Percentiles rank a stretch among this genome's conserved stretches.
These are phyloP conservation scores for Lochmaea crataegi DNA, from an alignment of 2,888 invertebrate genomes.

Conservation along the genomic window DNA sequence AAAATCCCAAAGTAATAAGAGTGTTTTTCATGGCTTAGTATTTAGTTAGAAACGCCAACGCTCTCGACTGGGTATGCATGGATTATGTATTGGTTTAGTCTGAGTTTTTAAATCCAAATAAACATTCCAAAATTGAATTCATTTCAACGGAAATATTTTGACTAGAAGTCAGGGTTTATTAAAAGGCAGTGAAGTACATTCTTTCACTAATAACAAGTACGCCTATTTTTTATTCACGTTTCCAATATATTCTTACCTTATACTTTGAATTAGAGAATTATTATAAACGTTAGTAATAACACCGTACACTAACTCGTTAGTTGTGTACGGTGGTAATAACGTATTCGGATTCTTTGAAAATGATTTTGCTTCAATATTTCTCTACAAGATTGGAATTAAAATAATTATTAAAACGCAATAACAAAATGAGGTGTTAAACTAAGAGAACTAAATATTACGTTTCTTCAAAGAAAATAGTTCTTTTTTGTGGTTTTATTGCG, in stretches of 20 bases:
- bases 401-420: too few species aligned
- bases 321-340: too few species aligned
- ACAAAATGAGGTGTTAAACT: too few species aligned
- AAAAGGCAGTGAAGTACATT: constrained; percentile 8
- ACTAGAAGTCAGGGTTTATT: constrained; percentile 20
- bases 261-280: neutral
- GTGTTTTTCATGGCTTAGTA: constrained; percentile 1
- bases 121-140: constrained; percentile 21
- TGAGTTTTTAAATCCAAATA: constrained; percentile 33
- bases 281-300: neutral
- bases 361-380: too few species aligned
- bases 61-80: constrained; percentile 11
- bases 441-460: too few species aligned
- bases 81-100: constrained; percentile 33
- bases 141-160: constrained; percentile 26
- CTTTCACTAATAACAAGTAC: constrained; percentile 4
- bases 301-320: too few species aligned
- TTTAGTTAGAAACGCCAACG: constrained; percentile 13
- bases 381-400: too few species aligned
- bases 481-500: too few species aligned
- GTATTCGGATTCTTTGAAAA: too few species aligned
- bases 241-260: neutral
- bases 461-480: too few species aligned
- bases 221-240: constrained; percentile 3
- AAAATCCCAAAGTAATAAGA: constrained; percentile 5